Evolutionary conservation across 2,888 invertebrate genomes (phyloP).

Genomic region (Prosapia bicincta): DNA sequence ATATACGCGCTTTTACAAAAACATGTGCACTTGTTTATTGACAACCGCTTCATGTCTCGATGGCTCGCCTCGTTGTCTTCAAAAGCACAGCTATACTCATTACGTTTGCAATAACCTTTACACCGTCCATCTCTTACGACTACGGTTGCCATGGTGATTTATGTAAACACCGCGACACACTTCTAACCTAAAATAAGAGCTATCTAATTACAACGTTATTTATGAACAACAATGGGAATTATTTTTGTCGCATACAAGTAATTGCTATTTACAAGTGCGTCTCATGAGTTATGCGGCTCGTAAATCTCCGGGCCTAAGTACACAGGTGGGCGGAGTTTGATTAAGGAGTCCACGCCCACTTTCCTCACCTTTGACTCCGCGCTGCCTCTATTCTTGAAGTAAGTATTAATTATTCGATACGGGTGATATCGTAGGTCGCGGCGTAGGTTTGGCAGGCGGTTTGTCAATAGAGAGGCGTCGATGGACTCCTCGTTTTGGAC

Average conservation of each 20-base stretch:
- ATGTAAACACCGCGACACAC: background rate
- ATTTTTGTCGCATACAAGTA: background rate
- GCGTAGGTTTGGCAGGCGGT: background rate
- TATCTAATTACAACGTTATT: background rate
- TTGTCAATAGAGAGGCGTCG: background rate
- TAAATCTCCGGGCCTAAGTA: background rate
- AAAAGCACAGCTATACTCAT: no score
- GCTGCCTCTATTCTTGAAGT: background rate
- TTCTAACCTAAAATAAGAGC: background rate
- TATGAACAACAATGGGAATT: background rate
- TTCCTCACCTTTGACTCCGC: background rate
- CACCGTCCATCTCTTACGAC: background rate
- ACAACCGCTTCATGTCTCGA: no score
- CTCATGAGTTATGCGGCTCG: background rate
- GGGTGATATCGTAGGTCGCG: background rate
- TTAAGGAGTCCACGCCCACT: slow-evolving; percentile 2
- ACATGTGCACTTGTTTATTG: no score
- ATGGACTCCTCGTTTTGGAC: background rate
- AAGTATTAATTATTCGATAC: background rate
- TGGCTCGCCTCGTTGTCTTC: no score
- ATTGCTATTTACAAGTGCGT: background rate
- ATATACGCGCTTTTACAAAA: no score
- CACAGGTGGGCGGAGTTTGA: background rate
- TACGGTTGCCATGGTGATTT: background rate
- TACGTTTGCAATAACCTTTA: no score